Evolutionary conservation across 2,888 invertebrate genomes (phyloP).

Genomic region (Cistogaster globosa): DNA sequence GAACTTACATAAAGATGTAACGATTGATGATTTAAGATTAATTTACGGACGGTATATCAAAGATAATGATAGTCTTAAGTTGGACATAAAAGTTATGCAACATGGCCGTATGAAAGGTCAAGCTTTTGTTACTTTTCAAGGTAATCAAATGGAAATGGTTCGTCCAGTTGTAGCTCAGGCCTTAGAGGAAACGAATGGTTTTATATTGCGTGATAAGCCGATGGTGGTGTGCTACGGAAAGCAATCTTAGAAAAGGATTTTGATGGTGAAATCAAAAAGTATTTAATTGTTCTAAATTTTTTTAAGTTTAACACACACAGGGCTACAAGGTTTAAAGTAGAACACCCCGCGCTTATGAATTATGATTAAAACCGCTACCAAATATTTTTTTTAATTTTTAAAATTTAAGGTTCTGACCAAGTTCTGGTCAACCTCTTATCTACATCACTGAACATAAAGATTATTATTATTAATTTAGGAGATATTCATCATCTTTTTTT

Average conservation of each 20-base stretch:
- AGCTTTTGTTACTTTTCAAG: conserved; percentile 90
- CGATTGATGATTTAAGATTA: conserved; percentile 88
- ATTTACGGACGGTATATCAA: conserved; percentile 89
- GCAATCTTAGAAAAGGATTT: conserved; percentile 71
- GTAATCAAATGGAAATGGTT: conserved; percentile 53
- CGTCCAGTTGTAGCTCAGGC: conserved; percentile 88
- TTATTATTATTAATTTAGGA: too few relatives aligned
- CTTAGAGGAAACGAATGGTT: conserved; percentile 93
- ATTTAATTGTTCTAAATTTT: neutral
- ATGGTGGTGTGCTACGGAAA: conserved; percentile 95
- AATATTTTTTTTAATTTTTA: too few relatives aligned
- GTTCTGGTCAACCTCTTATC: too few relatives aligned
- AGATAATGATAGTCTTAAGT: conserved; percentile 79
- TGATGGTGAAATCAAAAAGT: neutral
- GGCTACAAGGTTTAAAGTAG: too few relatives aligned
- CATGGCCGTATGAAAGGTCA: conserved; percentile 98
- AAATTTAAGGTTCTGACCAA: too few relatives aligned
- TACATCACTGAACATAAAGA: too few relatives aligned
- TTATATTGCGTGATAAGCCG: conserved; percentile 92
- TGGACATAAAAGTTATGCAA: conserved; percentile 93
- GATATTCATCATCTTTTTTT: too few relatives aligned
- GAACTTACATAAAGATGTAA: conserved; percentile 92
- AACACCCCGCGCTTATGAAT: too few relatives aligned
- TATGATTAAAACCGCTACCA: too few relatives aligned
- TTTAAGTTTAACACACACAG: neutral